Evolutionary conservation across 64 coral and sea anemone genomes (phyloP).

Genomic region (Hydrozoanthus tunicans): DNA sequence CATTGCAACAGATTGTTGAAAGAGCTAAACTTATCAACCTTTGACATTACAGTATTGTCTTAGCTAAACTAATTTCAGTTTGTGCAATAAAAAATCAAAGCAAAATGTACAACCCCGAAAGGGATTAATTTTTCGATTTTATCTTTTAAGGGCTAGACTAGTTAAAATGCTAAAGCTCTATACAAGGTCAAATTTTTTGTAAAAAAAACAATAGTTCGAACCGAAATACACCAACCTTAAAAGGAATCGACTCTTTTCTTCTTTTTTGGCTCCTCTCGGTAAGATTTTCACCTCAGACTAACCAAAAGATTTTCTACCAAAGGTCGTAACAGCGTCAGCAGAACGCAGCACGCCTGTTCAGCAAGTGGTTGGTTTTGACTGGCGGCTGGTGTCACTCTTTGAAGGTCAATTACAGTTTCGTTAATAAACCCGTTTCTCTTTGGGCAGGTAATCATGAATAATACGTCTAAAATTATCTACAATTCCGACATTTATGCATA

Average conservation of each 20-base stretch:
- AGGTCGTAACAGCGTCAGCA: too few species aligned
- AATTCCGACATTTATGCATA: background rate
- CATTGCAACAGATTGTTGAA: too few species aligned
- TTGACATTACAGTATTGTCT: too few species aligned
- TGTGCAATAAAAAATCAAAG: too few species aligned
- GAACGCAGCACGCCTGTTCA: too few species aligned
- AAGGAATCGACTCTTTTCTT: background rate
- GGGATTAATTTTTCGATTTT: background rate
- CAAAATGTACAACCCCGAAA: background rate
- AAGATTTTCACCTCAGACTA: background rate
- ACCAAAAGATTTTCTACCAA: background rate
- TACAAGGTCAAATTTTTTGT: background rate
- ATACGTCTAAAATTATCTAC: background rate
- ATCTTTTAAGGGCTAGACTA: too few species aligned
- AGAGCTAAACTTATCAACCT: too few species aligned
- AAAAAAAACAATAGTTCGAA: background rate
- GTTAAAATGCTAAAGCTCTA: too few species aligned
- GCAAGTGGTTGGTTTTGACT: too few species aligned
- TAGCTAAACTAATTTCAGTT: too few species aligned
- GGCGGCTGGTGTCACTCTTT: too few species aligned
- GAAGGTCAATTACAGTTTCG: background rate
- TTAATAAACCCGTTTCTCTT: conserved; percentile 2
- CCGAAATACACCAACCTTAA: background rate
- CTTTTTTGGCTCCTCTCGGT: background rate
- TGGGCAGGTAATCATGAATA: background rate